phyloP scores from a whole-genome alignment of 2,113 vertebrate genomes.

The Cettia cetti region DNA sequence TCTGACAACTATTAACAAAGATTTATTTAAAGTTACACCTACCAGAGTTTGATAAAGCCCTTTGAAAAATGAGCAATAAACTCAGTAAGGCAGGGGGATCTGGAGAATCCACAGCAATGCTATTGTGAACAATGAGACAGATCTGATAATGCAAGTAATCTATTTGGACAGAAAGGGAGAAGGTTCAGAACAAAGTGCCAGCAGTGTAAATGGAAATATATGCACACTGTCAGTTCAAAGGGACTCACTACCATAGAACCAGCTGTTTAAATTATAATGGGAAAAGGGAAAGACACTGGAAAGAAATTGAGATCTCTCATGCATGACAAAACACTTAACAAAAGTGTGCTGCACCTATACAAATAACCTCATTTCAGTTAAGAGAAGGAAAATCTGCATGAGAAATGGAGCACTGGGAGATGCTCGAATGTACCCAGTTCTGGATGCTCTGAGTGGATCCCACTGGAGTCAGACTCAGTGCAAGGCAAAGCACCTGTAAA shows the following conservation, averaged over 20 bases:
- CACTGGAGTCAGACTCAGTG: neutral
- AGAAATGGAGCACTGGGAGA: neutral
- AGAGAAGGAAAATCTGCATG: fast-evolving
- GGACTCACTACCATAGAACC: constrained; percentile 43
- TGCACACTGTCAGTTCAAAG: constrained; percentile 30
- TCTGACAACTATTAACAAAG: neutral
- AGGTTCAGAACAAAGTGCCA: constrained; percentile 50
- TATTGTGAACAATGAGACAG: neutral
- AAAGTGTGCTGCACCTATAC: neutral
- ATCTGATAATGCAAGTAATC: constrained; percentile 35
- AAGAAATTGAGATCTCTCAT: constrained; percentile 10
- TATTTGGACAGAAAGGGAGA: constrained; percentile 43
- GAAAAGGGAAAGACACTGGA: neutral
- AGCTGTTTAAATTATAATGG: constrained; percentile 19
- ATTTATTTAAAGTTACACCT: constrained; percentile 6
- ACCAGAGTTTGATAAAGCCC: neutral
- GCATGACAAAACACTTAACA: neutral
- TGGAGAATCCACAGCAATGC: neutral
- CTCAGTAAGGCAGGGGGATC: neutral
- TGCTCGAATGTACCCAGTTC: fast-evolving
- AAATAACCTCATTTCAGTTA: neutral
- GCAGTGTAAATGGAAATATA: constrained; percentile 41
- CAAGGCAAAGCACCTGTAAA: neutral
- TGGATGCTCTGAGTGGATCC: neutral
- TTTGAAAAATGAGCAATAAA: neutral